phyloP scores from a whole-genome alignment of 2,888 invertebrate genomes.

The Chrysopilus asiliformis region DNA sequence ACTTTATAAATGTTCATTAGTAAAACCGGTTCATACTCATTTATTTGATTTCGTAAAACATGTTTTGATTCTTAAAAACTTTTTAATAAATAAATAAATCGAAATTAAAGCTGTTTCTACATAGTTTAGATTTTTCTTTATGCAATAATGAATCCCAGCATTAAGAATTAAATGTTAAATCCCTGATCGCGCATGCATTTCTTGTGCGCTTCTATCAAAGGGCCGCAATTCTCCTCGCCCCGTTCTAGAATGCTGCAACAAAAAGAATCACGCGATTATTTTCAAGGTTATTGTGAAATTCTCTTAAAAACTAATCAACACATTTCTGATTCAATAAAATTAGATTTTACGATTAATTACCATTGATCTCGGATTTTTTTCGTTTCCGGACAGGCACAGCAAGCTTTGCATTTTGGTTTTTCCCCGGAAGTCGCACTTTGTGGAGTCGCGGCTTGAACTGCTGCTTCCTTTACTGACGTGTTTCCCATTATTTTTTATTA shows the following conservation, averaged over 20 bases:
- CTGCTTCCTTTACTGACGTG: conserved; percentile 39
- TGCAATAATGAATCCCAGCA: no score
- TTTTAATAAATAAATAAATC: no score
- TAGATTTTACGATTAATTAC: no score
- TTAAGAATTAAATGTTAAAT: conserved; percentile 85
- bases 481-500: no score
- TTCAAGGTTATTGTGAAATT: no score
- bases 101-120: no score
- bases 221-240: conserved; percentile 81
- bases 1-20: no score
- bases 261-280: no score
- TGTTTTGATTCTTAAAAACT: no score
- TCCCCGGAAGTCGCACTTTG: conserved; percentile 26
- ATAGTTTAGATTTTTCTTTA: no score
- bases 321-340: conserved; percentile 1
- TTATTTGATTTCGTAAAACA: no score
- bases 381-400: conserved; percentile 96
- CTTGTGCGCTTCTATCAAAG: conserved; percentile 90
- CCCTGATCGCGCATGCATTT: conserved; percentile 92
- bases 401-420: conserved; percentile 78
- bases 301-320: background rate
- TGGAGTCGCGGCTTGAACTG: conserved; percentile 30
- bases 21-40: no score
- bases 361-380: conserved; percentile 81
- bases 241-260: conserved; percentile 75